Percentiles rank a stretch among this genome's conserved stretches.
Conservation (phyloP, 2,113 vertebrate genomes). For the Myiozetetes cayanensis region DNA sequence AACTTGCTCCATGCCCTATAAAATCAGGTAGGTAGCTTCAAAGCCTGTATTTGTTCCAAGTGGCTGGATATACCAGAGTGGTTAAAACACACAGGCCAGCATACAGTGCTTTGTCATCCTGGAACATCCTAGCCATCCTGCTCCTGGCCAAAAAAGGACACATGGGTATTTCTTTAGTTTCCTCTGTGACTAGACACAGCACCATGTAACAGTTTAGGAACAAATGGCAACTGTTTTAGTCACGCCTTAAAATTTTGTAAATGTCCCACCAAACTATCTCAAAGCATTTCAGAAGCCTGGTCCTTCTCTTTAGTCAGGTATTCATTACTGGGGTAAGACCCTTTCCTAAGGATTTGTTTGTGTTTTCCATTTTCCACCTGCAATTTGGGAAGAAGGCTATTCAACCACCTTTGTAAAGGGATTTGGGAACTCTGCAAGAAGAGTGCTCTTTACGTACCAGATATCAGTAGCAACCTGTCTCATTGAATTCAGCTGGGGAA, state of each 20-base stretch:
- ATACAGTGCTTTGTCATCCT: neutral
- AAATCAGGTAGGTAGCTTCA: neutral
- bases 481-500: neutral
- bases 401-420: neutral
- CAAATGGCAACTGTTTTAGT: neutral
- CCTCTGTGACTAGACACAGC: neutral
- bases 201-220: neutral
- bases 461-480: neutral
- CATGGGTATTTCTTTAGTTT: neutral
- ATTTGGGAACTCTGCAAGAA: neutral
- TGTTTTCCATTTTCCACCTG: neutral
- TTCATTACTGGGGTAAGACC: neutral
- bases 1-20: neutral
- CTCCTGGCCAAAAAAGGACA: neutral
- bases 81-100: neutral
- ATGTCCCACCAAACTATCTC: neutral
- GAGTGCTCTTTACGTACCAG: neutral
- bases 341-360: neutral
- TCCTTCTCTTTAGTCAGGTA: neutral
- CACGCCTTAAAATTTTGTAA: neutral
- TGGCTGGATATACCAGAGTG: neutral
- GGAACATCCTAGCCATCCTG: neutral
- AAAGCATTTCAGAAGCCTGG: neutral
- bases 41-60: fast-evolving
- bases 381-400: neutral